Percentiles rank a stretch among this genome's conserved stretches.
These are phyloP conservation scores for Babylonia areolata DNA, from an alignment of 1,140 invertebrate species.

Conservation along the genomic window DNA sequence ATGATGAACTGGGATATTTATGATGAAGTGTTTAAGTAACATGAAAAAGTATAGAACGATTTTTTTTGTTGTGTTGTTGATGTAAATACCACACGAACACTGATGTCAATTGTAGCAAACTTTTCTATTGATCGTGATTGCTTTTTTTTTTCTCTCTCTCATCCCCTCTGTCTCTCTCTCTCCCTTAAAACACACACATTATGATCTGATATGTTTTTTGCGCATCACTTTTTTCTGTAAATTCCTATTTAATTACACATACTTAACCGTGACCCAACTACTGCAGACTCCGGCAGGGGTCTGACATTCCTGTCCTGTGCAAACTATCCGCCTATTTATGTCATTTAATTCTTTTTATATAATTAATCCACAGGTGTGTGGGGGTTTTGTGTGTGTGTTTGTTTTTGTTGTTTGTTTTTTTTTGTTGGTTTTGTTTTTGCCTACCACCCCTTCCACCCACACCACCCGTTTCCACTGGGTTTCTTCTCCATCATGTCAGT, in stretches of 20 bases:
- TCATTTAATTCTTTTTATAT: not conserved
- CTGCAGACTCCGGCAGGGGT: not conserved
- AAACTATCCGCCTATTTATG: not conserved
- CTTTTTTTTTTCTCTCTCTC: not conserved
- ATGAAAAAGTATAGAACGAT: not conserved
- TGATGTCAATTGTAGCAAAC: not conserved
- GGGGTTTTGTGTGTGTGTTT: not conserved
- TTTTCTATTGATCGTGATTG: not conserved
- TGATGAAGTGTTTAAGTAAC: not conserved
- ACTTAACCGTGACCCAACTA: not conserved
- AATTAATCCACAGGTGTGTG: not conserved
- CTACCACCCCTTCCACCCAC: not conserved
- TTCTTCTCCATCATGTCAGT: not conserved
- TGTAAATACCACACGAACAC: not conserved
- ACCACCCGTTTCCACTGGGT: not conserved
- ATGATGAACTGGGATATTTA: not conserved
- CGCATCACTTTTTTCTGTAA: not conserved
- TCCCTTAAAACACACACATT: not conserved
- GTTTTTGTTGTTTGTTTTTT: not conserved
- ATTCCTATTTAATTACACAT: not conserved
- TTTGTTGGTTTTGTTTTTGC: not conserved
- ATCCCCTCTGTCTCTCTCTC: not conserved
- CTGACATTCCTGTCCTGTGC: too few species aligned
- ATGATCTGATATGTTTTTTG: not conserved
- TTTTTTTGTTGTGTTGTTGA: not conserved